Base-by-base conservation (phyloP, 2,113 vertebrate species). In the Oplegnathus fasciatus region DNA sequence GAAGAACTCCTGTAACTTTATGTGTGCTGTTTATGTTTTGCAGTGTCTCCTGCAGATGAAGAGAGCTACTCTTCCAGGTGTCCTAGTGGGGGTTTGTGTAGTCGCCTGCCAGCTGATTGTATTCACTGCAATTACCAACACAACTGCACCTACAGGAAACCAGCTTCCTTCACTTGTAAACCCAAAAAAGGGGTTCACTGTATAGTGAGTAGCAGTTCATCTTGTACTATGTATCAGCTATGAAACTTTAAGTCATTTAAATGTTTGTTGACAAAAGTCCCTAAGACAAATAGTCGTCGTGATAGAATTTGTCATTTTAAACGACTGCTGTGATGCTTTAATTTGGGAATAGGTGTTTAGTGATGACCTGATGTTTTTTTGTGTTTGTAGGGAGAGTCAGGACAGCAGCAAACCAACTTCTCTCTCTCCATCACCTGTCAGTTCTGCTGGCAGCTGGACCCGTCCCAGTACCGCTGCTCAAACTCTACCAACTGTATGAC, bases 361-460 rank as follows among this genome's bases (percentile, higher is more conserved):
- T 57, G 14, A 46, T 68, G 7, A 34, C 18, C 22, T 71, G 22
- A 5, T 66, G 20, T 52, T 15, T 28, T 60, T 55, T 18, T 57
- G 74, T 55, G 54, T 61, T 42, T 83, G 0, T 54, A 99, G 98
- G 97, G 96, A 84, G 93, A 95, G 86, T 95, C 93, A 1, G 94
- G 95, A 76, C 93, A 87, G 0, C 86, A 92, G 69, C 97, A 96
- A 83, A 95, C 94, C 91, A 95, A 92, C 93, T 99, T 99, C 11
- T 87, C 95, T 26, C 89, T 98, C 80, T 96, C 95, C 61, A 95
- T 99, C 95, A 96, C 92, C 0, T 99, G 98, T 92, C 97, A 96
- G 80, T 99, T 98, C 87, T 99, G 98, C 94, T 99, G 98, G 98
- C 98, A 99, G 94, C 96, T 99, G 52, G 96, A 98, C 1, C 94